These are phyloP conservation scores for Halictus ligatus DNA, from an alignment of 2,888 invertebrate genomes.

Conservation along the genomic window DNA sequence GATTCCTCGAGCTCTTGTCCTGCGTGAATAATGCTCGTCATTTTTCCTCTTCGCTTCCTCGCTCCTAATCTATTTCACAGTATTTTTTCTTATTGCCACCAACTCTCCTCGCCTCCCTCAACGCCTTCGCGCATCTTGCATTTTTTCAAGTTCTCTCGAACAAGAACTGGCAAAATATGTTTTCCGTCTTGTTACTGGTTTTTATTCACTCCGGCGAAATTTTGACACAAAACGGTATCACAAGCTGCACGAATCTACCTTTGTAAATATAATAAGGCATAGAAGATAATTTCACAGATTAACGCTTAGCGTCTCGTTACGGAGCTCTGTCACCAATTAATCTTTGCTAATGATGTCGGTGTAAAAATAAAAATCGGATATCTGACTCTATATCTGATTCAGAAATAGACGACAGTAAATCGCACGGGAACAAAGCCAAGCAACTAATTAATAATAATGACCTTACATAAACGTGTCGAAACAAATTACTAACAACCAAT, in stretches of 20 bases:
- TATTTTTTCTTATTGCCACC: neutral
- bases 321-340: neutral
- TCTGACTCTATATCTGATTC: neutral
- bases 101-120: neutral
- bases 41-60: neutral
- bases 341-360: neutral
- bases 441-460: neutral
- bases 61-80: neutral
- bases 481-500: neutral
- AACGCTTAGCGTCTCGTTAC: neutral
- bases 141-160: no score
- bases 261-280: neutral
- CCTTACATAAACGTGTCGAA: neutral
- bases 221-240: no score
- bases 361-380: neutral
- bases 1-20: slow-evolving; percentile 1
- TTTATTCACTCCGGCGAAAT: no score
- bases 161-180: no score
- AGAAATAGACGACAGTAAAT: neutral
- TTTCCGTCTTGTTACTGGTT: no score
- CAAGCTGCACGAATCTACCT: neutral
- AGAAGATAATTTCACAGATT: neutral
- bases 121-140: neutral
- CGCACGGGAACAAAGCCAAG: neutral
- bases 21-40: slow-evolving; percentile 15